Conservation (phyloP, 2,113 vertebrate species). For the Gymnobelideus leadbeateri region DNA sequence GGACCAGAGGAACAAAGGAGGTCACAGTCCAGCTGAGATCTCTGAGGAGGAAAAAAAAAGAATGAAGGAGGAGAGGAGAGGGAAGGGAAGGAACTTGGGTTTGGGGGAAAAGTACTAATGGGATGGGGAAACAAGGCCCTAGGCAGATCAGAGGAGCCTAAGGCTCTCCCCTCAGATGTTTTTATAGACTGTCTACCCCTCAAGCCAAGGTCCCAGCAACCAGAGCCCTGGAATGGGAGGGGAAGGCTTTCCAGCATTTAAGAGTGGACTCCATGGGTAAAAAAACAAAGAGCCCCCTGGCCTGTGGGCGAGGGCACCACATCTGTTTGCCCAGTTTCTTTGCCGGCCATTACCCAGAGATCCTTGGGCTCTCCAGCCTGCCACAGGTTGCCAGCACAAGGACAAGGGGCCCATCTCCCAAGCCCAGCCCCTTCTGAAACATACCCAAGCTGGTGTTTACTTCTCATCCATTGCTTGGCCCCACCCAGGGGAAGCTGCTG, state of each 20-base stretch:
- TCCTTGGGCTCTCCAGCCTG: conserved; percentile 20
- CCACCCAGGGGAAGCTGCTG: neutral
- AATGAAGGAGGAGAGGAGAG: neutral
- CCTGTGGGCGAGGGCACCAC: neutral
- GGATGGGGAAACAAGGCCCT: neutral
- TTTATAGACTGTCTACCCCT: neutral
- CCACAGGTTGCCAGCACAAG: neutral
- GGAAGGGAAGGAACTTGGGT: neutral
- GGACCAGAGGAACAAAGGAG: neutral
- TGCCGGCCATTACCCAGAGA: conserved; percentile 22
- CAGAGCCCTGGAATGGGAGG: neutral
- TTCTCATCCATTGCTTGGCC: neutral
- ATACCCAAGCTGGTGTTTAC: neutral
- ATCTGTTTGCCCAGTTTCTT: neutral
- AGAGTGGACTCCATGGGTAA: conserved; percentile 19
- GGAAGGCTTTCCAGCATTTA: neutral
- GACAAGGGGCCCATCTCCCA: neutral
- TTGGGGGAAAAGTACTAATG: neutral
- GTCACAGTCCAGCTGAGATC: neutral
- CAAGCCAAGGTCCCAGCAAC: neutral
- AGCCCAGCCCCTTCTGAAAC: neutral
- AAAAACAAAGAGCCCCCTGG: neutral
- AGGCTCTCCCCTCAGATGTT: neutral
- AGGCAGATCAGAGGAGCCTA: neutral
- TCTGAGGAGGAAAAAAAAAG: neutral